A percentile compares a stretch with the other conserved stretches of the same genome.
phyloP scores from a whole-genome alignment of 2,797 vertebrate genomes.

The Danio choprae region DNA sequence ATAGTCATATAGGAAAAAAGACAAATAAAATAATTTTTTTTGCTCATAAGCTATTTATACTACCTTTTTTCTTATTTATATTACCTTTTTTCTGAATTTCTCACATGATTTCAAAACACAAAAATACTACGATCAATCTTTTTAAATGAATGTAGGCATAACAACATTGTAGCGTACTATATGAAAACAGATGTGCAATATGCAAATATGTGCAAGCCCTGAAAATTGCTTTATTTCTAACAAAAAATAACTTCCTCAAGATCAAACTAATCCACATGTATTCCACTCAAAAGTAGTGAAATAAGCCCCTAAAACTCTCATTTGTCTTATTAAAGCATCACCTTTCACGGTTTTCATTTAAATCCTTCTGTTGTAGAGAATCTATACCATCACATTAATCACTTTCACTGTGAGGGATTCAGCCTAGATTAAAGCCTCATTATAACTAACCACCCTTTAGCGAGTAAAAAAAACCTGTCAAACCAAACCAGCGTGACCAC shows the following conservation, averaged over 20 bases:
- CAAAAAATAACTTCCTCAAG: not conserved
- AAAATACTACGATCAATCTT: not conserved
- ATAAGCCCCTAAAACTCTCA: not conserved
- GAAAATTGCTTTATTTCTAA: not conserved
- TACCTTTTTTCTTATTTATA: no score
- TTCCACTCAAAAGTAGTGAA: slow-evolving; percentile 5
- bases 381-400: not conserved
- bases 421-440: slow-evolving; percentile 39
- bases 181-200: not conserved
- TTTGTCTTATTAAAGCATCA: slow-evolving; percentile 24
- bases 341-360: not conserved
- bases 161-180: not conserved
- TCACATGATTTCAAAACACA: no score
- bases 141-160: not conserved
- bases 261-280: slow-evolving; percentile 17
- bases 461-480: not conserved
- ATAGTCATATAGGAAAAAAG: no score
- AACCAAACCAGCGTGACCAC: slow-evolving; percentile 8
- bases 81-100: no score
- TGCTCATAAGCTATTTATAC: no score
- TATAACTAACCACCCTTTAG: slow-evolving; percentile 11
- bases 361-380: not conserved
- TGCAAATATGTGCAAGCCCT: not conserved
- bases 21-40: no score
- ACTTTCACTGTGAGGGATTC: slow-evolving; percentile 9